These are phyloP conservation scores for Conops quadrifasciatus DNA, from an alignment of 2,888 invertebrate genomes.

Conservation along the genomic window DNA sequence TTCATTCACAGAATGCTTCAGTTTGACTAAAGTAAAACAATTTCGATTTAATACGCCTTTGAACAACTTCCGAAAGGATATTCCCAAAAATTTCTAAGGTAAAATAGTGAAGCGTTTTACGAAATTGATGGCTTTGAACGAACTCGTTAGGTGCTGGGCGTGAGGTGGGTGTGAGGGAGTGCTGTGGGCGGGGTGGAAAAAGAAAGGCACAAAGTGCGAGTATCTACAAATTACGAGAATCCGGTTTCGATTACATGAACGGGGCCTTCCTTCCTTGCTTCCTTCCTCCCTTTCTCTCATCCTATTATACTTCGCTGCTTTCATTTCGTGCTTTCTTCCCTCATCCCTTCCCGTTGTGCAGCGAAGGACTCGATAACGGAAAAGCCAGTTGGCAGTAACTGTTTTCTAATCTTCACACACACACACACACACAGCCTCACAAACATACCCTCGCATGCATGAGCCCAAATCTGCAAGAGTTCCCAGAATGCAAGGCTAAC, in stretches of 20 bases:
- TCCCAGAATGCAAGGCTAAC: constrained; percentile 6
- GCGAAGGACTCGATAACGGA: constrained; percentile 38
- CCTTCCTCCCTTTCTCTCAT: too few species aligned
- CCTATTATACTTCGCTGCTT: constrained; percentile 33
- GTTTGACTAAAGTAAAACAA: constrained; percentile 36
- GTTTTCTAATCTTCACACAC: constrained; percentile 34
- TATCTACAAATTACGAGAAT: constrained; percentile 47
- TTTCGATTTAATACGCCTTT: constrained; percentile 38
- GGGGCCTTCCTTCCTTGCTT: not conserved
- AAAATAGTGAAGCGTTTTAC: constrained; percentile 13
- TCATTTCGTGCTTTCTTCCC: not conserved
- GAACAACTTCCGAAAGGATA: constrained; percentile 19
- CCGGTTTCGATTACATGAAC: constrained; percentile 42
- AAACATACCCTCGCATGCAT: not conserved
- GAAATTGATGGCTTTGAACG: constrained; percentile 37
- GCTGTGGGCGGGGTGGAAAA: constrained; percentile 8
- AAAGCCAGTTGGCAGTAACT: constrained; percentile 34
- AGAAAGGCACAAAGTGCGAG: constrained; percentile 38
- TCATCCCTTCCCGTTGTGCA: not conserved
- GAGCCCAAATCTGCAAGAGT: too few species aligned
- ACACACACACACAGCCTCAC: not conserved
- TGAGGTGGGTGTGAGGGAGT: not conserved
- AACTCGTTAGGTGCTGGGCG: constrained; percentile 2
- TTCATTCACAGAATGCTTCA: not conserved
- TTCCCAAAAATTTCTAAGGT: constrained; percentile 17